Evolutionary conservation across 2,797 vertebrate genomes (phyloP).

Genomic region (Apodemus agrarius): DNA sequence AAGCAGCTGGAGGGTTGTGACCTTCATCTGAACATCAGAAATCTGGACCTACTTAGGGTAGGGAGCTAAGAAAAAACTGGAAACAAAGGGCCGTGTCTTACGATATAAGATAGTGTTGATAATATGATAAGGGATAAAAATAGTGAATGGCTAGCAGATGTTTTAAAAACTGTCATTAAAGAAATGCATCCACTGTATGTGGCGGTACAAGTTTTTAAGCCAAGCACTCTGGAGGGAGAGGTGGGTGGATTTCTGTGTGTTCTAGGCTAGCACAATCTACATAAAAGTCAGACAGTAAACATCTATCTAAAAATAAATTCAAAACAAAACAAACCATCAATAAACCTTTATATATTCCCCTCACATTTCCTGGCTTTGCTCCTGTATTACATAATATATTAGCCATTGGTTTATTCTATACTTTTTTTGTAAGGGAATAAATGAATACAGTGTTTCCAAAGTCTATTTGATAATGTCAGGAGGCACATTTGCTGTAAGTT

Average conservation of each 20-base stretch:
- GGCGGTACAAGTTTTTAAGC: neutral
- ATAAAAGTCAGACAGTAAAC: neutral
- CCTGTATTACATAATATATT: neutral
- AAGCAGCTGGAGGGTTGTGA: neutral
- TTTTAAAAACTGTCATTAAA: conserved; percentile 55
- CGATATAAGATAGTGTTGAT: neutral
- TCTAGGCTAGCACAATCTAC: neutral
- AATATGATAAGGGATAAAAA: conserved; percentile 21
- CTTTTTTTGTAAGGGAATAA: conserved; percentile 29
- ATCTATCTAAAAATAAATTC: neutral
- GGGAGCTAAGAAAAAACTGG: conserved; percentile 53
- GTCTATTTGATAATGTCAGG: conserved; percentile 34
- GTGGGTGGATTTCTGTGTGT: neutral
- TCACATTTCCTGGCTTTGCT: conserved; percentile 40
- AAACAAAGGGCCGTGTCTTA: neutral
- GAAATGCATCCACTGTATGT: conserved; percentile 12
- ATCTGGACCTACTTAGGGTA: neutral
- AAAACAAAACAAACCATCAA: conserved; percentile 6
- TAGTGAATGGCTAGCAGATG: neutral
- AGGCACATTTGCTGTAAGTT: neutral
- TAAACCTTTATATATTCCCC: conserved; percentile 30
- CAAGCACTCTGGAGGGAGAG: neutral
- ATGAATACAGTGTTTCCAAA: conserved; percentile 19
- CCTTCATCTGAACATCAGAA: neutral
- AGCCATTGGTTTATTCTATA: neutral